Base-by-base conservation (phyloP, 2,797 vertebrate species). In the Vireo griseus region DNA sequence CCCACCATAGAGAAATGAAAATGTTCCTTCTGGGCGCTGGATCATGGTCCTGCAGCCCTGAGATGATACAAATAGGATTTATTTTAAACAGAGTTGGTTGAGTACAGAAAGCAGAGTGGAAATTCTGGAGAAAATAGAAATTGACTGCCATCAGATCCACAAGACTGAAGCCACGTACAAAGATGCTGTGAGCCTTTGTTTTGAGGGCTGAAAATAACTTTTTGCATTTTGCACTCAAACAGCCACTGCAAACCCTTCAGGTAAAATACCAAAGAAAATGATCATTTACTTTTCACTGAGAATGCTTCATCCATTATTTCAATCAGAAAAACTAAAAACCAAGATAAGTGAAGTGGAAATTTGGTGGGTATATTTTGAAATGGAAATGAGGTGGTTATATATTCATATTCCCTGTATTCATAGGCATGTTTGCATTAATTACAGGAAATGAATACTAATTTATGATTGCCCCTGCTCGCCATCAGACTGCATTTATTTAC, bases 361-460 rank as follows among this genome's bases (percentile, higher is more conserved):
- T 91, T 96, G 94, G 95, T 97, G 94, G 90, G 88, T 94, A 57
- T 96, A 96, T 97, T 98, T 97, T 97, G 96, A 97, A 97, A 97
- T 97, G 97, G 98, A 98, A 98, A 98, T 97, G 86, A 97, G 91
- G 97, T 97, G 97, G 97, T 97, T 97, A 95, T 96, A 96, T 97
- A 97, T 97, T 97, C 97, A 97, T 96, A 97, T 97, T 96, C 96
- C 94, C 96, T 97, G 96, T 97, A 95, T 97, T 98, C 97, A 96
- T 95, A 97, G 96, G 97, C 95, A 97, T 97, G 97, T 97, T 97
- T 97, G 97, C 91, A 97, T 98, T 98, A 98, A 98, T 98, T 97
- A 97, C 97, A 98, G 97, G 97, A 98, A 98, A 98, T 97, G 96
- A 98, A 98, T 97, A 97, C 96, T 98, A 98, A 98, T 98, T 98